A percentile compares a stretch with the other conserved stretches of the same genome.
phyloP scores from a whole-genome alignment of 2,797 vertebrate species.

The Diplodus sargus region DNA sequence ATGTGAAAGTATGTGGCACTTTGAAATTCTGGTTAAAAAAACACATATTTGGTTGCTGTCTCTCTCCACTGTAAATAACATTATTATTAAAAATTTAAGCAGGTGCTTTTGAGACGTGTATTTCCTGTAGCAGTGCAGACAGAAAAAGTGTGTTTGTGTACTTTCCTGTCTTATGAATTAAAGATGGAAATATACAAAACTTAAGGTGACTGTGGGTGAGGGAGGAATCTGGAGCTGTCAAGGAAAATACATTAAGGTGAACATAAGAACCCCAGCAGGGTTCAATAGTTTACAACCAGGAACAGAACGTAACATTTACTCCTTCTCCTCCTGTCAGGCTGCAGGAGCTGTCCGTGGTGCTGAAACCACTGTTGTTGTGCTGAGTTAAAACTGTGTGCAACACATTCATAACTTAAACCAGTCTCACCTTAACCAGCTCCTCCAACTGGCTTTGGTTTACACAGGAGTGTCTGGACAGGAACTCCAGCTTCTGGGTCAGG shows the following conservation, averaged over 20 bases:
- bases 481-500: conserved; percentile 93
- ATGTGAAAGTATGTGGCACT: accelerated
- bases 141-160: not conserved
- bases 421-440: conserved; percentile 94
- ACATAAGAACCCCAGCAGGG: not conserved
- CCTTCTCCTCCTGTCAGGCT: not conserved
- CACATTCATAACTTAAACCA: not conserved
- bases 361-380: conserved; percentile 50
- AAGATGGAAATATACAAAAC: conserved; percentile 24
- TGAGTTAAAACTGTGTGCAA: not conserved
- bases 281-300: not conserved
- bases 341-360: conserved; percentile 79
- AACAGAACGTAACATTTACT: not conserved
- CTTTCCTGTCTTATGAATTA: conserved; percentile 11
- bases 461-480: conserved; percentile 92
- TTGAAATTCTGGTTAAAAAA: not conserved
- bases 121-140: not conserved
- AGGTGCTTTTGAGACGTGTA: not conserved
- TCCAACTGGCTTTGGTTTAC: conserved; percentile 95
- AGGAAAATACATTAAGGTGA: conserved; percentile 6
- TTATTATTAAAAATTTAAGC: not conserved
- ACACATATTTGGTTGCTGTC: not conserved
- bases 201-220: not conserved
- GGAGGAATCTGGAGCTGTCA: not conserved
- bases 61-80: conserved; percentile 1